A percentile compares a stretch with the other conserved stretches of the same genome.
Conservation (phyloP, 1,140 invertebrate genomes). For the Mizuhopecten yessoensis region DNA sequence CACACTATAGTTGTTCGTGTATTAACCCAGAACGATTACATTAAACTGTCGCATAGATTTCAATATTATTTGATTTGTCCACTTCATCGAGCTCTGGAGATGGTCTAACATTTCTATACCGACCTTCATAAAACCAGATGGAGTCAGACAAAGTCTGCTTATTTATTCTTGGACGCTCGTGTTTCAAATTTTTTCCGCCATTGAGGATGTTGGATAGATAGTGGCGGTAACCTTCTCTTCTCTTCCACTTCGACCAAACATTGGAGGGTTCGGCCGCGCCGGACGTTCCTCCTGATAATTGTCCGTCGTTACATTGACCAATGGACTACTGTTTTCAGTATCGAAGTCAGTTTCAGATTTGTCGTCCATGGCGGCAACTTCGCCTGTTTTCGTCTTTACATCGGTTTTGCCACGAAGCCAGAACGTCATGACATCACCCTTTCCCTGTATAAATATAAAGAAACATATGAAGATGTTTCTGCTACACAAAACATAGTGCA, state of each 20-base stretch:
- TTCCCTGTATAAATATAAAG: not conserved
- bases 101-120: not conserved
- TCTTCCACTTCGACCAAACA: not conserved
- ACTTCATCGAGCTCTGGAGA: not conserved
- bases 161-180: too few relatives aligned
- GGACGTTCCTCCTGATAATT: not conserved
- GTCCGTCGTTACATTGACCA: not conserved
- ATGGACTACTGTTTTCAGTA: not conserved
- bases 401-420: not conserved
- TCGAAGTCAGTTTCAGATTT: not conserved
- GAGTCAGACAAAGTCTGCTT: too few relatives aligned
- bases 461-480: too few relatives aligned
- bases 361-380: not conserved
- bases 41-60: too few relatives aligned
- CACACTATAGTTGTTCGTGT: too few relatives aligned
- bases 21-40: too few relatives aligned
- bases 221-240: not conserved
- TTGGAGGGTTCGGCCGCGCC: not conserved
- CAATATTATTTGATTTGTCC: too few relatives aligned
- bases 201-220: not conserved
- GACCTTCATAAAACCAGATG: not conserved
- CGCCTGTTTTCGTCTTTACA: not conserved
- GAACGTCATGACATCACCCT: not conserved
- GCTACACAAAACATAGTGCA: too few relatives aligned
- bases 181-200: too few relatives aligned